Evolutionary conservation across 2,888 invertebrate genomes (phyloP).

Genomic region (Nomada flava): DNA sequence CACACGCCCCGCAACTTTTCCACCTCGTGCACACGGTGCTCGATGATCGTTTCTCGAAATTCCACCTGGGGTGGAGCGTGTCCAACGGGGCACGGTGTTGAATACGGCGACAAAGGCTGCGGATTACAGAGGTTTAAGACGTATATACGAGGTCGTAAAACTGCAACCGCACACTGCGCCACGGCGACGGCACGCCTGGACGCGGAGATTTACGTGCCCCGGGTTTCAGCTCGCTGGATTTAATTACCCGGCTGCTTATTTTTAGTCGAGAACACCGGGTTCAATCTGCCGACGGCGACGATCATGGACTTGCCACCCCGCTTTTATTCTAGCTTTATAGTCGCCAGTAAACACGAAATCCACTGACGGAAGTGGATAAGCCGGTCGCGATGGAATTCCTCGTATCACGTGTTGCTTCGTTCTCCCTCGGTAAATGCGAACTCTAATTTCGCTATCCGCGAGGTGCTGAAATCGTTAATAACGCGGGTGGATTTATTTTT

Average conservation of each 20-base stretch:
- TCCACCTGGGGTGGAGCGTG: neutral
- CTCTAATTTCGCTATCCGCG: too few relatives aligned
- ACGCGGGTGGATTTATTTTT: too few relatives aligned
- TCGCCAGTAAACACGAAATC: neutral
- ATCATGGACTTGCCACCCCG: neutral
- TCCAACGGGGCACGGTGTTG: neutral
- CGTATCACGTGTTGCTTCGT: too few relatives aligned
- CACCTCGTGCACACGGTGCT: neutral
- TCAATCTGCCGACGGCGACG: slow-evolving; percentile 9
- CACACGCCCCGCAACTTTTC: too few relatives aligned
- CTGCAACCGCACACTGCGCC: slow-evolving; percentile 33
- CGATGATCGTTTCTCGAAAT: neutral
- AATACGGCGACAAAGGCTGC: slow-evolving; percentile 20
- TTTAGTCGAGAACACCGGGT: neutral
- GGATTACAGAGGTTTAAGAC: slow-evolving; percentile 51
- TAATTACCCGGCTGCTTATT: slow-evolving; percentile 44
- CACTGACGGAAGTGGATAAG: too few relatives aligned
- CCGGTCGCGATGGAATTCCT: too few relatives aligned
- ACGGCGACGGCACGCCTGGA: neutral
- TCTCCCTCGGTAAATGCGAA: neutral
- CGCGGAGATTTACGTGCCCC: slow-evolving; percentile 44
- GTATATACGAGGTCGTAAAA: slow-evolving; percentile 47
- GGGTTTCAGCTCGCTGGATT: slow-evolving; percentile 28
- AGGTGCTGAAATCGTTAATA: too few relatives aligned
- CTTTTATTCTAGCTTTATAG: neutral